phyloP scores from a whole-genome alignment of 1,140 invertebrate genomes.

The Venustaconcha ellipsiformis region DNA sequence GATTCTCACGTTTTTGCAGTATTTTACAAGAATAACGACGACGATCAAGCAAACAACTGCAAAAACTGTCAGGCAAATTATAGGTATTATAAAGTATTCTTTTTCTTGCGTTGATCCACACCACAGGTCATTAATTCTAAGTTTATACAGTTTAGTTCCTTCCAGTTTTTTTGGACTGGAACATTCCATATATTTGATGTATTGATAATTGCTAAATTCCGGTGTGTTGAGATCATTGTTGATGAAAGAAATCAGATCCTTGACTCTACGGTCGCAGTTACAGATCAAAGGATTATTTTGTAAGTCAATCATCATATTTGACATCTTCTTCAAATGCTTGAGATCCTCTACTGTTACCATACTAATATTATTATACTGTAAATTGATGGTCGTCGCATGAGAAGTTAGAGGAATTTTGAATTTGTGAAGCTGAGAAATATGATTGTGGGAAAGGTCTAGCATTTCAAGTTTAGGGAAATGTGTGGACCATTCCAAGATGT shows the following conservation, averaged over 20 bases:
- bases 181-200: slow-evolving; percentile 39
- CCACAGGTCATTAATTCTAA: slow-evolving; percentile 19
- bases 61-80: slow-evolving; percentile 36
- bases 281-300: slow-evolving; percentile 44
- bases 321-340: slow-evolving; percentile 21
- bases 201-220: slow-evolving; percentile 32
- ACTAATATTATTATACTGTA: slow-evolving; percentile 43
- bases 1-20: slow-evolving; percentile 51
- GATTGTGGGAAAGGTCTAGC: slow-evolving; percentile 44
- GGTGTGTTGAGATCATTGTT: slow-evolving; percentile 16
- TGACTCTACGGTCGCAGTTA: slow-evolving; percentile 32
- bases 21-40: slow-evolving; percentile 36
- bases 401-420: slow-evolving; percentile 23
- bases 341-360: slow-evolving; percentile 29
- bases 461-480: slow-evolving; percentile 39
- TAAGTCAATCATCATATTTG: slow-evolving; percentile 36
- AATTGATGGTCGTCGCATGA: slow-evolving; percentile 28
- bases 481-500: slow-evolving; percentile 35
- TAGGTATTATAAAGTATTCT: slow-evolving; percentile 18
- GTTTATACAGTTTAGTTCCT: slow-evolving; percentile 26
- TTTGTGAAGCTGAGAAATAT: slow-evolving; percentile 31
- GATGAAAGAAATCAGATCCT: slow-evolving; percentile 30
- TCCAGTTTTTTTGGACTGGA: slow-evolving; percentile 19
- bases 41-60: slow-evolving; percentile 35
- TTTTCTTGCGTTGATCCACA: slow-evolving; percentile 15